A percentile compares a stretch with the other conserved stretches of the same genome.
Evolutionary conservation across 2,113 vertebrate genomes (phyloP).

Genomic region (Cottus gobio): DNA sequence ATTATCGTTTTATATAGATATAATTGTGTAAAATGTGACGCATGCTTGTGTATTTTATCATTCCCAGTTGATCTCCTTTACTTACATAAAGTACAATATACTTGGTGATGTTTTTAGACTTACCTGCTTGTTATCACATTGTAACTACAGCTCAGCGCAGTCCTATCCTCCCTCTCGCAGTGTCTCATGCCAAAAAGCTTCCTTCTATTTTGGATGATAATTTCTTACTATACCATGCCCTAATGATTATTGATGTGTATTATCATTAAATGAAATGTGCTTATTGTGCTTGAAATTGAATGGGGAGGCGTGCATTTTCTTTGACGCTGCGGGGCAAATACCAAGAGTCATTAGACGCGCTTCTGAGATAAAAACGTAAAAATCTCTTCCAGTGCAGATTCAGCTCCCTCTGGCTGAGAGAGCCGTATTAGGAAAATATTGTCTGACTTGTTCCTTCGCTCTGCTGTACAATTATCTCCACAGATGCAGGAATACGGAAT

Average conservation of each 20-base stretch:
- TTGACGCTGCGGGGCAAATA: slow-evolving; percentile 61
- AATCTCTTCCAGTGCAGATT: slow-evolving; percentile 53
- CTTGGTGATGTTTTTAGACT: not conserved
- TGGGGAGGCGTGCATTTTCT: slow-evolving; percentile 63
- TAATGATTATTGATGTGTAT: slow-evolving; percentile 72
- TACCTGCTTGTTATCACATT: not conserved
- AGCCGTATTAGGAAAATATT: slow-evolving; percentile 70
- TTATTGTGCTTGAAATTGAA: slow-evolving; percentile 75
- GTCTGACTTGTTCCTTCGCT: slow-evolving; percentile 60
- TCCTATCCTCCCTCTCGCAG: not conserved
- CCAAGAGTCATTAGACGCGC: slow-evolving; percentile 67
- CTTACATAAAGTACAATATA: not conserved
- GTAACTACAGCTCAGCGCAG: not conserved
- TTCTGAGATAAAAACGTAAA: slow-evolving; percentile 69
- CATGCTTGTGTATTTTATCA: not conserved
- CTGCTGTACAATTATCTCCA: slow-evolving; percentile 46
- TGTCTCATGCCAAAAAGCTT: slow-evolving; percentile 24
- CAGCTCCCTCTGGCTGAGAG: slow-evolving; percentile 68
- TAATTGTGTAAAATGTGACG: not conserved
- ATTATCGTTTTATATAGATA: not conserved
- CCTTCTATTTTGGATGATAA: slow-evolving; percentile 39
- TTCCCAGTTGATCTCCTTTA: not conserved
- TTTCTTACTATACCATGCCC: slow-evolving; percentile 34
- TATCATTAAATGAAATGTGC: slow-evolving; percentile 73
- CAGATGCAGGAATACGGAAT: slow-evolving; percentile 36